Conservation (phyloP, 2,113 vertebrate genomes). For the Platichthys stellatus region DNA sequence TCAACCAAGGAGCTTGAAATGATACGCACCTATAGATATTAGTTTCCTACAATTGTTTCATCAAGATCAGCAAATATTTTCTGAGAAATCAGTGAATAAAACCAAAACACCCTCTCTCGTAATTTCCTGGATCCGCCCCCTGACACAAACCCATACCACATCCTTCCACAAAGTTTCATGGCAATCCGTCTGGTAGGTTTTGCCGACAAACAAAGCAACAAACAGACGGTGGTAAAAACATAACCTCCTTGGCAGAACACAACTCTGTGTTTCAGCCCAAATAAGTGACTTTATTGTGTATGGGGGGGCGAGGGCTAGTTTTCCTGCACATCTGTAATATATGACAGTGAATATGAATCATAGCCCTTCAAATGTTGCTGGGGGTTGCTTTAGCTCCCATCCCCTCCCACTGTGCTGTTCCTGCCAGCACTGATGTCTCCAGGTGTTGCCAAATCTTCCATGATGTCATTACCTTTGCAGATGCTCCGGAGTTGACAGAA, state of each 20-base stretch:
- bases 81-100: too few relatives aligned
- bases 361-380: not conserved
- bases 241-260: not conserved
- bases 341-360: slow-evolving; percentile 26
- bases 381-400: not conserved
- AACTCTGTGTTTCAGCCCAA: not conserved
- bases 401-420: not conserved
- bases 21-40: too few relatives aligned
- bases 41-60: too few relatives aligned
- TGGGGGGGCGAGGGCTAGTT: not conserved
- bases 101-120: too few relatives aligned
- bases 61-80: too few relatives aligned
- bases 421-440: slow-evolving; percentile 28
- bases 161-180: too few relatives aligned
- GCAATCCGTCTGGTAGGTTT: not conserved
- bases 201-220: not conserved
- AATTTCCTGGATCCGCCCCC: too few relatives aligned
- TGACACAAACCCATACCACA: too few relatives aligned
- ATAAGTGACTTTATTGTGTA: not conserved
- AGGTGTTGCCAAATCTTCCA: slow-evolving; percentile 58
- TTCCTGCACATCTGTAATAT: slow-evolving; percentile 28
- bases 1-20: too few relatives aligned
- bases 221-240: not conserved
- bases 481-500: slow-evolving; percentile 21
- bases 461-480: slow-evolving; percentile 51